Percentiles rank a stretch among this genome's conserved stretches.
Conservation (phyloP, 2,888 invertebrate genomes). For the Drosophila vallismaia region DNA sequence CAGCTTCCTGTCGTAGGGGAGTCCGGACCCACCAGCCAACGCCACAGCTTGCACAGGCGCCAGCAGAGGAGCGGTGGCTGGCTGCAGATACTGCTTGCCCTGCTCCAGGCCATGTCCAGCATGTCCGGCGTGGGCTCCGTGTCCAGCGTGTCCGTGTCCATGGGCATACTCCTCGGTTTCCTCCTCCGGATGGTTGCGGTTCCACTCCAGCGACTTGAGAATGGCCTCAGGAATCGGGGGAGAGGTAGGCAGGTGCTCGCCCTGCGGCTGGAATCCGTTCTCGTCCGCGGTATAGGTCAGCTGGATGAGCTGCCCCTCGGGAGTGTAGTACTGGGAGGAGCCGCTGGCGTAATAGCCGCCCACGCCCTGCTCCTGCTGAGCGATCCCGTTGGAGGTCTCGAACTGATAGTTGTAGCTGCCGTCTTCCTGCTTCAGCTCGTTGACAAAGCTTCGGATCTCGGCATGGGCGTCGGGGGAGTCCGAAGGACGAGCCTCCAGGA, state of each 20-base stretch:
- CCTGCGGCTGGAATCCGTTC: slow-evolving; percentile 85
- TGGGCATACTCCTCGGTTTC: slow-evolving; percentile 62
- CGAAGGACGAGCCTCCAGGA: slow-evolving; percentile 48
- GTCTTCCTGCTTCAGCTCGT: slow-evolving; percentile 78
- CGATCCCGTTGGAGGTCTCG: slow-evolving; percentile 87
- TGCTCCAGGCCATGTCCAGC: slow-evolving; percentile 42
- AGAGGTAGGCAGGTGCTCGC: slow-evolving; percentile 81
- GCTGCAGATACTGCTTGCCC: slow-evolving; percentile 58
- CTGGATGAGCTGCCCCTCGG: slow-evolving; percentile 84
- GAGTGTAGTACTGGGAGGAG: slow-evolving; percentile 84
- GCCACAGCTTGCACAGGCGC: slow-evolving; percentile 20
- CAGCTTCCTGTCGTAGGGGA: slow-evolving; percentile 69
- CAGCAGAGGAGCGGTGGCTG: slow-evolving; percentile 35
- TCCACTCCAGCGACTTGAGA: slow-evolving; percentile 73
- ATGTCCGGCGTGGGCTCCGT: slow-evolving; percentile 47
- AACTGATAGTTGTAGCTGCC: slow-evolving; percentile 84
- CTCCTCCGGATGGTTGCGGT: slow-evolving; percentile 76
- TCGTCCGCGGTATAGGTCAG: slow-evolving; percentile 85
- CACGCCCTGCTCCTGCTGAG: slow-evolving; percentile 85
- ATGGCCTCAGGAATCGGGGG: slow-evolving; percentile 79
- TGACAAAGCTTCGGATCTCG: slow-evolving; percentile 82
- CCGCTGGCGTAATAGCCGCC: slow-evolving; percentile 85
- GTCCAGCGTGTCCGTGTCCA: slow-evolving; percentile 63
- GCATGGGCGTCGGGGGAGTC: slow-evolving; percentile 75
- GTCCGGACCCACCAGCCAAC: slow-evolving; percentile 19